Percentiles rank a stretch among this genome's conserved stretches.
Evolutionary conservation across 92 coral and sea anemone genomes (phyloP).

Genomic region (Siderastrea radians): DNA sequence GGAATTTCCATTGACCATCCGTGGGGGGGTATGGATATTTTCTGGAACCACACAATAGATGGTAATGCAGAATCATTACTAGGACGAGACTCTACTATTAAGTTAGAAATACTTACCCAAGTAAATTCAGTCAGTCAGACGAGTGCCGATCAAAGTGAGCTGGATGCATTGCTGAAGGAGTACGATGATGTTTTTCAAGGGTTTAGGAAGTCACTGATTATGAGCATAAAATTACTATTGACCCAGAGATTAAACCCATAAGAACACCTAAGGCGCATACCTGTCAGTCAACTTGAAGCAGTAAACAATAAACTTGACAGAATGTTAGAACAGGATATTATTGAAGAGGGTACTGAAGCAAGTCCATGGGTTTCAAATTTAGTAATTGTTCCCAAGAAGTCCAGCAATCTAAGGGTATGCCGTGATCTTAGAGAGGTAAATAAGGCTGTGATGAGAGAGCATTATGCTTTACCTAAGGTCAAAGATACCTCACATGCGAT

Average conservation of each 20-base stretch:
- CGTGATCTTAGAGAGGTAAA: constrained; percentile 49
- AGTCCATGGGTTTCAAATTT: constrained; percentile 64
- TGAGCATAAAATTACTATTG: constrained; percentile 12
- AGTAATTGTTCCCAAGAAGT: constrained; percentile 53
- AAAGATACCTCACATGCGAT: constrained; percentile 59
- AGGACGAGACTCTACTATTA: constrained; percentile 1
- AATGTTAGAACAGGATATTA: constrained; percentile 51
- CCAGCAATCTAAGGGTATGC: constrained; percentile 52
- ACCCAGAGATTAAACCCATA: constrained; percentile 2
- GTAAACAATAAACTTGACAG: constrained; percentile 62
- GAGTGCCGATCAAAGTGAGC: not conserved
- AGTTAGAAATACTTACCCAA: constrained; percentile 24
- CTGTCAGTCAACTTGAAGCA: constrained; percentile 63
- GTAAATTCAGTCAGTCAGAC: constrained; percentile 15
- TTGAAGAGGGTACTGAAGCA: constrained; percentile 49
- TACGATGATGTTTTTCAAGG: constrained; percentile 53
- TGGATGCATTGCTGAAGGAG: constrained; percentile 37
- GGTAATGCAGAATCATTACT: not conserved
- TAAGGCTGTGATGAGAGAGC: constrained; percentile 65
- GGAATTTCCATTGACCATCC: not conserved
- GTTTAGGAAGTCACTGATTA: constrained; percentile 40
- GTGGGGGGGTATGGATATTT: no score
- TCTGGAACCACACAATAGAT: not conserved
- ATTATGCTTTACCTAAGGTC: constrained; percentile 60
- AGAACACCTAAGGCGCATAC: constrained; percentile 39